Percentiles rank a stretch among this genome's conserved stretches.
Conservation (phyloP, 2,888 invertebrate species). For the Cephus nigrinus region DNA sequence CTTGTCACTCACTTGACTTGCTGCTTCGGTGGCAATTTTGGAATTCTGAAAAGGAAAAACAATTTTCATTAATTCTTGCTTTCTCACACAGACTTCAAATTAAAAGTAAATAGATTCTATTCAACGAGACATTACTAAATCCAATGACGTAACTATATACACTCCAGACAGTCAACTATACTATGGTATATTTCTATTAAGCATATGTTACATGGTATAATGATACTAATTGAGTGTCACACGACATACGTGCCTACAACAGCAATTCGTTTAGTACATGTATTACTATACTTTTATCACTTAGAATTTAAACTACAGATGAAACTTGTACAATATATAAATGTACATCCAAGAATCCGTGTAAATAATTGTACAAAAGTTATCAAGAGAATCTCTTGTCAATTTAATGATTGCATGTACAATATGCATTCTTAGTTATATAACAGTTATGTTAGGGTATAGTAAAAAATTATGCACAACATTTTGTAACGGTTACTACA, state of each 20-base stretch:
- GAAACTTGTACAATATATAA: neutral
- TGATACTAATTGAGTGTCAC: neutral
- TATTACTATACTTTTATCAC: neutral
- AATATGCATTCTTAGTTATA: neutral
- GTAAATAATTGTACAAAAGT: neutral
- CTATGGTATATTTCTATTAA: neutral
- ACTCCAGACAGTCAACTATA: neutral
- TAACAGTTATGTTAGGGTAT: neutral
- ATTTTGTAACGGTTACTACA: neutral
- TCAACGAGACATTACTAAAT: neutral
- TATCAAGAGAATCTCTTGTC: neutral
- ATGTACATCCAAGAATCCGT: neutral
- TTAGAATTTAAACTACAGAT: neutral
- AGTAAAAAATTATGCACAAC: neutral
- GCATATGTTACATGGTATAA: neutral
- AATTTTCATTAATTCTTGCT: neutral
- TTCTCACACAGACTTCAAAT: neutral
- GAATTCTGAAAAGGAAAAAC: neutral
- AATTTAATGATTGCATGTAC: neutral
- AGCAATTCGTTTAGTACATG: neutral
- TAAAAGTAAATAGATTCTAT: neutral
- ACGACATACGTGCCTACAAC: neutral
- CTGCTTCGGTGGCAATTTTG: neutral
- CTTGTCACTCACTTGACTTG: neutral
- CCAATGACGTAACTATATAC: neutral